phyloP scores from a whole-genome alignment of 1,140 invertebrate species.

The Hirudo medicinalis region DNA sequence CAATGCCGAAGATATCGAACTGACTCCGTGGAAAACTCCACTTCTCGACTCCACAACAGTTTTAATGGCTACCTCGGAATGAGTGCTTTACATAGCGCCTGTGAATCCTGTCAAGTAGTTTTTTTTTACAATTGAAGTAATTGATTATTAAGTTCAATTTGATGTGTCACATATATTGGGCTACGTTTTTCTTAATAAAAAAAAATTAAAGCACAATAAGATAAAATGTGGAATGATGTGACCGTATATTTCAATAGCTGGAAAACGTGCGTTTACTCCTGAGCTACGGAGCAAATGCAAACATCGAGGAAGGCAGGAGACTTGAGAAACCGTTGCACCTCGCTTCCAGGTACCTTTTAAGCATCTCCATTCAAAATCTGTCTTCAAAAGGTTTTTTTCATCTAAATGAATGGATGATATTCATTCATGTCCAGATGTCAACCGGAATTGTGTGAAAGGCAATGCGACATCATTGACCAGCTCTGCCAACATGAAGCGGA shows the following conservation, averaged over 20 bases:
- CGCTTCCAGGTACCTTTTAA: constrained; percentile 10
- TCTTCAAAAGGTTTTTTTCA: too few species aligned
- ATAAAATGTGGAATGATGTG: too few species aligned
- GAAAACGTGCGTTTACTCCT: constrained; percentile 20
- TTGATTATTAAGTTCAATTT: not conserved
- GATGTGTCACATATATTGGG: too few species aligned
- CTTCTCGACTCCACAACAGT: not conserved
- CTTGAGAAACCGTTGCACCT: constrained; percentile 19
- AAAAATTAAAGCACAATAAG: too few species aligned
- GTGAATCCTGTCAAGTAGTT: constrained; percentile 13
- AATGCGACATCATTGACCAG: constrained; percentile 15
- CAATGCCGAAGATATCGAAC: too few species aligned
- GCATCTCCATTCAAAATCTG: too few species aligned
- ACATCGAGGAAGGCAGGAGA: constrained; percentile 15
- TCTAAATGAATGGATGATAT: too few species aligned
- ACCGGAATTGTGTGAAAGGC: constrained; percentile 9
- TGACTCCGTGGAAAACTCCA: too few species aligned
- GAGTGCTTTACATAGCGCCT: constrained; percentile 21
- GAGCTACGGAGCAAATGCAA: constrained; percentile 17
- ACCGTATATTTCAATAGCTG: not conserved
- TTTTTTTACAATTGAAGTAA: not conserved
- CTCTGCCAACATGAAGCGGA: constrained; percentile 17
- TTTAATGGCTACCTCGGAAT: constrained; percentile 2
- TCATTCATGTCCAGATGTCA: constrained; percentile 7
- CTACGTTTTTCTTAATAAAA: too few species aligned